A percentile compares a stretch with the other conserved stretches of the same genome.
Evolutionary conservation across 2,888 invertebrate genomes (phyloP).

Genomic region (Clanis bilineata): DNA sequence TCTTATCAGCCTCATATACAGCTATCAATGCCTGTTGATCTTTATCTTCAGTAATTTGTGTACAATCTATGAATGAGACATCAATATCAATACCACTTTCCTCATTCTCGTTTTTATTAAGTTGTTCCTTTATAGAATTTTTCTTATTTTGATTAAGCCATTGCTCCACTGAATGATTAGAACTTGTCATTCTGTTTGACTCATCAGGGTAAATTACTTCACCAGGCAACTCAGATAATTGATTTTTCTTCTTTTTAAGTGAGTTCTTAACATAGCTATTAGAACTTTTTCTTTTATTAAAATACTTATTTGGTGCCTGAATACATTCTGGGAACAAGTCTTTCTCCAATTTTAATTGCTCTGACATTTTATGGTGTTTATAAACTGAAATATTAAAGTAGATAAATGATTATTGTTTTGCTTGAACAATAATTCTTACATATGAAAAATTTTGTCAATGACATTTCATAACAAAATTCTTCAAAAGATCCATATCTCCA

Average conservation of each 20-base stretch:
- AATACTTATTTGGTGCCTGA: conserved; percentile 66
- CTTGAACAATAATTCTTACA: too few relatives aligned
- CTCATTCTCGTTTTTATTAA: conserved; percentile 37
- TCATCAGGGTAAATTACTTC: conserved; percentile 42
- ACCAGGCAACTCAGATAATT: conserved; percentile 44
- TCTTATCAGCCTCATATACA: conserved; percentile 51
- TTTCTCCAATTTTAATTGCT: conserved; percentile 63
- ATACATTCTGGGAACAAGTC: conserved; percentile 71
- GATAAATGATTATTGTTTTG: conserved; percentile 12
- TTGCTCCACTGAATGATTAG: conserved; percentile 52
- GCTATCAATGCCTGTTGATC: conserved; percentile 61
- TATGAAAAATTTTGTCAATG: too few relatives aligned
- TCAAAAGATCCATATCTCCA: too few relatives aligned
- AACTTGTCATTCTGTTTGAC: conserved; percentile 52
- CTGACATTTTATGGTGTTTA: conserved; percentile 53
- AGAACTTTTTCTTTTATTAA: conserved; percentile 63
- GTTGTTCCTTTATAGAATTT: conserved; percentile 44
- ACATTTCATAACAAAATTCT: neutral
- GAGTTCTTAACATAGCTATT: conserved; percentile 28
- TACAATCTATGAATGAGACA: conserved; percentile 55
- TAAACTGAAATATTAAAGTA: conserved; percentile 54
- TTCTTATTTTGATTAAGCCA: conserved; percentile 60
- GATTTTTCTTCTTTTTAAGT: conserved; percentile 49
- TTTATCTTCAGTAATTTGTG: conserved; percentile 52
- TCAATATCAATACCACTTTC: conserved; percentile 63